Evolutionary conservation across 2,888 invertebrate species (phyloP), one percentile per base, ranked within the genome.

Genomic region (Argyra leucocephala): DNA sequence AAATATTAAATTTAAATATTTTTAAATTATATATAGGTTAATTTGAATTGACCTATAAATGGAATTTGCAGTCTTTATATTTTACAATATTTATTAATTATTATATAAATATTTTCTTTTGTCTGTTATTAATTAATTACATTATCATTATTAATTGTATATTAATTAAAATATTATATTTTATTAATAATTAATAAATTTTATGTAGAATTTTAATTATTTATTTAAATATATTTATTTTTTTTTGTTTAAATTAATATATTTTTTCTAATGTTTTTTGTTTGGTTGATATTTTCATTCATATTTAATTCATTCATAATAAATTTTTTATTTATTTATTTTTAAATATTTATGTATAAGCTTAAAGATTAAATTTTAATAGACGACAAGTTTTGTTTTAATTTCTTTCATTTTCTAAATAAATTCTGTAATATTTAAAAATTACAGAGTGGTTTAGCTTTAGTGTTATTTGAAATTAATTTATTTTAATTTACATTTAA

Each of bases 1-100:
- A 31, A 31, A 10, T 31, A 4, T 10, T 48, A 48, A 48, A 48
- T 48, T 48, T 48, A 31, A 31, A 10, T 31, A 10, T 10, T 10
- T 31, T 31, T 10, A 10, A 31, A 31, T 31, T 48, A 48, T 48
- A 48, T 18, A 48, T 48, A 48, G 48, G 48, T 48, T 18, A 48
- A 48, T 48, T 48, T 18, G n/a, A 48, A 48, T 48, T 48, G 48
- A 48, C 48, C 48, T 48, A 48, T 48, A 48, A 48, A 48, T 48
- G 48, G 48, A 48, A 48, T 48, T 31, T 48, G 48, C 48, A 48
- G 48, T 48, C 48, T 48, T 48, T 48, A 48, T 48, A 48, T 48
- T 18, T 48, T 18, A 18, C 18, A 48, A 48, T 48, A 48, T 48
- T 18, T 48, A 3, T 48, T 48, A 18, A 5, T 37, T 37, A 9